phyloP scores from a whole-genome alignment of 2,888 invertebrate genomes.

The Fragum fragum region DNA sequence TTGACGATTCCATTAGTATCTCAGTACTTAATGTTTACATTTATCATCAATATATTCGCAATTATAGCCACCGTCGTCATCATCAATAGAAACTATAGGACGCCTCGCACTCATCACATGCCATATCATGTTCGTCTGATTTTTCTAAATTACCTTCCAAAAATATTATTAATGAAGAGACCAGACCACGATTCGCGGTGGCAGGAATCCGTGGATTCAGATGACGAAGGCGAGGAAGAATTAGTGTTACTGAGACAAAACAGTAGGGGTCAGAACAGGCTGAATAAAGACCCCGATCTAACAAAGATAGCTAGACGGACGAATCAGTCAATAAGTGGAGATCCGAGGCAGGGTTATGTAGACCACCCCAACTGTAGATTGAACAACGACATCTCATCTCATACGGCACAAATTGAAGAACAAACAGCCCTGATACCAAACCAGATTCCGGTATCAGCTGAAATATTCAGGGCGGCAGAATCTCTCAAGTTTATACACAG shows the following conservation, averaged over 20 bases:
- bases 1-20: constrained; percentile 98
- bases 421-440: constrained; percentile 20
- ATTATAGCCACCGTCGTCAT: constrained; percentile 99
- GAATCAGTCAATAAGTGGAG: constrained; percentile 8
- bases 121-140: constrained; percentile 97
- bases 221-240: constrained; percentile 7
- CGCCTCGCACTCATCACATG: constrained; percentile 98
- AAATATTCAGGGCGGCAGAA: constrained; percentile 92
- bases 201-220: constrained; percentile 42
- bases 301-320: constrained; percentile 21
- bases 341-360: constrained; percentile 1
- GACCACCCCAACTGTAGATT: constrained; percentile 97
- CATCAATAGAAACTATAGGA: constrained; percentile 99
- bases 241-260: constrained; percentile 88
- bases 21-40: constrained; percentile 99
- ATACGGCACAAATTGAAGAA: constrained; percentile 30
- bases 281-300: constrained; percentile 12
- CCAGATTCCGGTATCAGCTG: constrained; percentile 90
- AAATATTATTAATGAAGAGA: constrained; percentile 97
- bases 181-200: constrained; percentile 89
- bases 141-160: constrained; percentile 97
- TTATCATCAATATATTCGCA: constrained; percentile 99
- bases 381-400: constrained; percentile 38
- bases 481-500: constrained; percentile 99
- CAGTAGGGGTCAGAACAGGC: constrained; percentile 89